phyloP scores from a whole-genome alignment of 2,113 vertebrate genomes.

The Dryoscopus gambensis region DNA sequence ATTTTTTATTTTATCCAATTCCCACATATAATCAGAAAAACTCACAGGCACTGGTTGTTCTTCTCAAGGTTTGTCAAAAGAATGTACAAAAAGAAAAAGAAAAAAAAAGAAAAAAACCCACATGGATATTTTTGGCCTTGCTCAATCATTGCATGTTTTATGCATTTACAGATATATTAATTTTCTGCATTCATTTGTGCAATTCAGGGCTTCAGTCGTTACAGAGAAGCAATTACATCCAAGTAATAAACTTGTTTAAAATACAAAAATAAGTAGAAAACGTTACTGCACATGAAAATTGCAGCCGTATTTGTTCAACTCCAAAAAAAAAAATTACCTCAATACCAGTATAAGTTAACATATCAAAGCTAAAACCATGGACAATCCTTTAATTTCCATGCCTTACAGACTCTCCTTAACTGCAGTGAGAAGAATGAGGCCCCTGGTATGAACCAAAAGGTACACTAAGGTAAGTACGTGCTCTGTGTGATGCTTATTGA shows the following conservation, averaged over 20 bases:
- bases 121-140: background rate
- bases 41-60: background rate
- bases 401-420: background rate
- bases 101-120: fast-evolving
- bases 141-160: background rate
- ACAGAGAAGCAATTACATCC: background rate
- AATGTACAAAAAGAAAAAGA: background rate
- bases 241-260: background rate
- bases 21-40: background rate
- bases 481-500: background rate
- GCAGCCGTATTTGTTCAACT: background rate
- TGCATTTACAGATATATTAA: background rate
- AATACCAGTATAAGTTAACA: background rate
- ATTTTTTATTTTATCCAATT: background rate
- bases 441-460: background rate
- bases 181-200: background rate
- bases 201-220: background rate
- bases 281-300: background rate
- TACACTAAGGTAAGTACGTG: background rate
- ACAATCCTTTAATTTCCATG: background rate
- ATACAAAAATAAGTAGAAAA: background rate
- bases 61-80: background rate
- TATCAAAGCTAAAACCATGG: background rate
- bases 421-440: background rate
- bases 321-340: background rate